Conservation (phyloP, 2,113 vertebrate species). For the rat (Rattus norvegicus) region GRCr8 NC_086022.1:173077501-173078000, state of each 20-base stretch:
- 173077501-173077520: conserved; percentile 12
- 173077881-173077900: not conserved
- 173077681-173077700: not conserved
- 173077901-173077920: not conserved
- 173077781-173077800: conserved; percentile 32
- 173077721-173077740: not conserved
- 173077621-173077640: not conserved
- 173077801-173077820: not conserved
- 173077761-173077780: not conserved
- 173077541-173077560: not conserved
- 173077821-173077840: conserved; percentile 29
- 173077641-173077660: not conserved
- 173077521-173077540: not conserved
- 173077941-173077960: not conserved
- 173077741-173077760: not conserved
- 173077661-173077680: conserved; percentile 28
- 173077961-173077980: not conserved
- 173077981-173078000: not conserved
- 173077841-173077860: conserved; percentile 26
- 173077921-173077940: conserved; percentile 6
- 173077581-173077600: not conserved
- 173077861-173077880: conserved; percentile 34
- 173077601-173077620: not conserved
- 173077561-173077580: not conserved
- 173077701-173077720: not conserved